Evolutionary conservation across 2,113 vertebrate species (phyloP).

Genomic region (Steatornis caripensis): DNA sequence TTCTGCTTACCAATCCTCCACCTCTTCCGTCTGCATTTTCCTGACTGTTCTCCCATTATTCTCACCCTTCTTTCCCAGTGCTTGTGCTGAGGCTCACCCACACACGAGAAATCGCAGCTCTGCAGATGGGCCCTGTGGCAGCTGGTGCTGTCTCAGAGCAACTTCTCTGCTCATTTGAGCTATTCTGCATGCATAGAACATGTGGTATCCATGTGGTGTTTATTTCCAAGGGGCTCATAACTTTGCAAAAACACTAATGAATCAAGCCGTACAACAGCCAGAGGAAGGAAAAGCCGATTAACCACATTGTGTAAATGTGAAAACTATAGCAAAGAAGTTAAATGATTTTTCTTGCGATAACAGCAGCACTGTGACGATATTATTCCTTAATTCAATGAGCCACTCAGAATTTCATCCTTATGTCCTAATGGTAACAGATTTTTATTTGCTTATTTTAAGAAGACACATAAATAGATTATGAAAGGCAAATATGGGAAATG

Average conservation of each 20-base stretch:
- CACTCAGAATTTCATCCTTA: not conserved
- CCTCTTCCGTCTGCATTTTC: not conserved
- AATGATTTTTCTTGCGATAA: not conserved
- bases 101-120: not conserved
- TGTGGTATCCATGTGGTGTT: fast-evolving
- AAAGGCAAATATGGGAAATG: not conserved
- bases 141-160: fast-evolving
- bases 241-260: not conserved
- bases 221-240: not conserved
- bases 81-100: not conserved
- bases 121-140: not conserved
- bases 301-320: not conserved
- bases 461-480: not conserved
- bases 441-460: not conserved
- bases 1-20: not conserved
- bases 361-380: fast-evolving
- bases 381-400: not conserved
- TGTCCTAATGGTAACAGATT: not conserved
- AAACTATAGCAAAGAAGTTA: not conserved
- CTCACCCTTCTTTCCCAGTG: not conserved
- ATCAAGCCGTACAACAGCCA: not conserved
- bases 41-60: not conserved
- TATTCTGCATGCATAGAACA: not conserved
- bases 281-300: not conserved
- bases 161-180: not conserved